These are phyloP conservation scores for Macrophya annulata DNA, from an alignment of 2,888 invertebrate genomes.

Conservation along the genomic window DNA sequence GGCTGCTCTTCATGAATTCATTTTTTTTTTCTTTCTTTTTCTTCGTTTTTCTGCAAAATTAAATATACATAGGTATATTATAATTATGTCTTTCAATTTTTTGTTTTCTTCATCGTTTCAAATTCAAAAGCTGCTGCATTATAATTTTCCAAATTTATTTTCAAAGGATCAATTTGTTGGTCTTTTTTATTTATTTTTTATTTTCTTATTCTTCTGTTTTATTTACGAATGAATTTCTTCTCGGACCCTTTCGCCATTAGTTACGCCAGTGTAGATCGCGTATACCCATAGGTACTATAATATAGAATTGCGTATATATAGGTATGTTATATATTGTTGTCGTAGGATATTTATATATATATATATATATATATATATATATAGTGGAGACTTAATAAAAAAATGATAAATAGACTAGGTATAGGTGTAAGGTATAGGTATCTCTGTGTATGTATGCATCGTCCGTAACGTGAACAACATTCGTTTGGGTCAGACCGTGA, in stretches of 20 bases:
- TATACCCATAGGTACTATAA: background rate
- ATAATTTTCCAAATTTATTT: background rate
- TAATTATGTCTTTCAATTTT: background rate
- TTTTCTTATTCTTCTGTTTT: no score
- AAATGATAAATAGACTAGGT: background rate
- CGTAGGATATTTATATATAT: background rate
- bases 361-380: no score
- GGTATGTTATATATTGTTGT: background rate
- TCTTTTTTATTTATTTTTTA: background rate
- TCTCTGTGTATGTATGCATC: background rate
- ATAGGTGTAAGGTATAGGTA: background rate
- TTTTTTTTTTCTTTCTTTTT: no score
- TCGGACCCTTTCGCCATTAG: background rate
- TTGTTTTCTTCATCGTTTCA: background rate
- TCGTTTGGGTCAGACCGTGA: slow-evolving; percentile 53
- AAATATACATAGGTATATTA: background rate
- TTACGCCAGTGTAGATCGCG: slow-evolving; percentile 21
- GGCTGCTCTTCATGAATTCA: no score
- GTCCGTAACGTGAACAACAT: slow-evolving; percentile 39
- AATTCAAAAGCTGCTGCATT: background rate
- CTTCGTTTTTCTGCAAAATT: no score
- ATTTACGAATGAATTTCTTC: background rate
- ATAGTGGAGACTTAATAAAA: no score
- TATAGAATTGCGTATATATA: background rate
- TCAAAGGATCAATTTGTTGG: background rate